phyloP scores from a whole-genome alignment of 2,113 vertebrate species.

The Hydrolagus affinis region DNA sequence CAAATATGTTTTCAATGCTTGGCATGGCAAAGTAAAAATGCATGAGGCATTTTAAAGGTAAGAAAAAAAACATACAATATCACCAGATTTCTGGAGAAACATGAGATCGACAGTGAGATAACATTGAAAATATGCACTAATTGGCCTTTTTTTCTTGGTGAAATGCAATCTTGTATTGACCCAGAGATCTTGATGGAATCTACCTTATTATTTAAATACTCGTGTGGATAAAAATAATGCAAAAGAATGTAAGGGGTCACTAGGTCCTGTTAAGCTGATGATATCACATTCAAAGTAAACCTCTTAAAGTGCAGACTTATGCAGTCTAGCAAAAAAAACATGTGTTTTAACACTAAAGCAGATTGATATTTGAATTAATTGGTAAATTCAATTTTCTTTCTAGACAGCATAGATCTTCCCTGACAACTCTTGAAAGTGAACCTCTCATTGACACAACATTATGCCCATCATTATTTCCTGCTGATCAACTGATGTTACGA shows the following conservation, averaged over 20 bases:
- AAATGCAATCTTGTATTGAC: neutral
- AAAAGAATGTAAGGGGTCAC: neutral
- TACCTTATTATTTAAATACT: slow-evolving; percentile 3
- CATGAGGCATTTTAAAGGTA: neutral
- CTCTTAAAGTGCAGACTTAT: neutral
- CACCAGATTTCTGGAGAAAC: neutral
- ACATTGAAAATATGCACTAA: neutral
- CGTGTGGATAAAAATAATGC: neutral
- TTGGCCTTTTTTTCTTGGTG: neutral
- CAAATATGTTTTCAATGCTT: neutral
- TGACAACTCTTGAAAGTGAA: no score
- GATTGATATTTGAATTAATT: neutral
- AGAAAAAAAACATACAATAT: neutral
- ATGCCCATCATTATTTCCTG: no score
- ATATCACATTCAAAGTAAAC: neutral
- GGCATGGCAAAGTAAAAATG: neutral
- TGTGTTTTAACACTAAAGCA: neutral
- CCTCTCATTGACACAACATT: no score
- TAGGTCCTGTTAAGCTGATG: neutral
- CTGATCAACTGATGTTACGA: no score
- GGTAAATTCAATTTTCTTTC: no score
- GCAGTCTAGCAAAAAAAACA: neutral
- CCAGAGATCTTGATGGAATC: neutral
- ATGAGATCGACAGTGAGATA: neutral
- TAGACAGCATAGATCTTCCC: no score